Base-by-base conservation (phyloP, 2,888 invertebrate genomes). In the Augiades crinisus region DNA sequence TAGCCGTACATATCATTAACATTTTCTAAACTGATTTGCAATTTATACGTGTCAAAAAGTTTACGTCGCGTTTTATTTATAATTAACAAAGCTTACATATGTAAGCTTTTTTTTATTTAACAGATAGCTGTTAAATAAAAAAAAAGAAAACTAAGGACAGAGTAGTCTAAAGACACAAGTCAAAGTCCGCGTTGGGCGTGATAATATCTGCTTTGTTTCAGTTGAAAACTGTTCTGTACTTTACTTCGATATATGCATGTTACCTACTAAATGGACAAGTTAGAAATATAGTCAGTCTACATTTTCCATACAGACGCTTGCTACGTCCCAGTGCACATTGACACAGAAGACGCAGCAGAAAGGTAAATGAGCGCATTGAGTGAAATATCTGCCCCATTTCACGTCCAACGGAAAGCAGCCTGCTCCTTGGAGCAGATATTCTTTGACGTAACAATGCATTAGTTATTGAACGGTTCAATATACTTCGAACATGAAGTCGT, bases 381-480 rank as follows among this genome's bases (percentile, higher is more conserved):
- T 50, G 49, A 50, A 50, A 50, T 50, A 43, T 50, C 50, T 43
- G 50, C 50, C 36, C 43, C 43, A 50, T 43, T 50, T 50, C 43
- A 27, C 43, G 21, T 43, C 33, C 21, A 10, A 19, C 5, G 19
- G 43, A 10, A 6, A 30, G 31, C n/a, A 4, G 17, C 16, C 12
- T 30, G 27, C 13, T 43, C 17, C 49, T 50, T 43, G 41, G 27
- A 41, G 30, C 14, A 10, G 14, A 13, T n/a, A 24, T 49, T 36
- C 34, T 43, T 34, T 50, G 38, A 17, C 27, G 37, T 37, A 13
- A 14, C 37, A 30, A 30, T 37, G 13, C 12, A 31, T 37, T 30
- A 30, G 27, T 12, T 43, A 24, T 16, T n/a, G 19, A 5, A 21
- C 2, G 12, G 8, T 30, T 5, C n/a, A 8, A 8, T 16, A 14